Evolutionary conservation across 2,113 vertebrate genomes (phyloP).

Genomic region (Rostratula benghalensis): DNA sequence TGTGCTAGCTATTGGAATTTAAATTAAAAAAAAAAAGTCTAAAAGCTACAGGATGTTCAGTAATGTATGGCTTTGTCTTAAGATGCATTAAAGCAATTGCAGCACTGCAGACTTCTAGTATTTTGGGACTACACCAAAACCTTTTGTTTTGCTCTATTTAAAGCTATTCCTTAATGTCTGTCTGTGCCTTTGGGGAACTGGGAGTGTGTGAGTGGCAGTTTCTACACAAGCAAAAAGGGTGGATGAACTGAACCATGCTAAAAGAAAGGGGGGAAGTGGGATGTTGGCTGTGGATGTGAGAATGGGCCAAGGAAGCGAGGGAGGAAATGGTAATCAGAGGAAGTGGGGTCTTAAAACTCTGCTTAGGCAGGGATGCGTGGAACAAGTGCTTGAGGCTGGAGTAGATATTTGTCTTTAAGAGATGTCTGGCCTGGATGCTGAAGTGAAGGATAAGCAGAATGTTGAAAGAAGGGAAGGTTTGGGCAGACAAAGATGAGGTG

Average conservation of each 20-base stretch:
- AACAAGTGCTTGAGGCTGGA: neutral
- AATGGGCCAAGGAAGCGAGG: slow-evolving; percentile 21
- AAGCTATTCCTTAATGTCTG: neutral
- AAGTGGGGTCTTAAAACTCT: neutral
- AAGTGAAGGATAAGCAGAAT: neutral
- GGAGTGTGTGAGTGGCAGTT: neutral
- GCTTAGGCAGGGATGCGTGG: neutral
- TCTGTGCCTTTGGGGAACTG: neutral
- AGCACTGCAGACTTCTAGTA: neutral
- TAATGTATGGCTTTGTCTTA: neutral
- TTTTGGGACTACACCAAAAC: neutral
- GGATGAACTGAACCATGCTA: neutral
- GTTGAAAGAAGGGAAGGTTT: neutral
- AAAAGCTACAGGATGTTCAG: neutral
- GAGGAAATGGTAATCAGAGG: neutral
- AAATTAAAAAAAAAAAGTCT: neutral
- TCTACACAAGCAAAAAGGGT: neutral
- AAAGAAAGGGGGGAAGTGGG: neutral
- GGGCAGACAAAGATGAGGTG: neutral
- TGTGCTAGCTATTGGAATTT: neutral
- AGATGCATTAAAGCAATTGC: neutral
- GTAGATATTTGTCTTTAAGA: neutral
- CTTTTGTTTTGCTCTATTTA: neutral
- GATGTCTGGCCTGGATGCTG: neutral
- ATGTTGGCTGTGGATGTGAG: neutral